Evolutionary conservation across 1,140 invertebrate genomes (phyloP), one percentile per base, ranked within the genome.

Genomic region (Zeugodacus cucurbitae): DNA sequence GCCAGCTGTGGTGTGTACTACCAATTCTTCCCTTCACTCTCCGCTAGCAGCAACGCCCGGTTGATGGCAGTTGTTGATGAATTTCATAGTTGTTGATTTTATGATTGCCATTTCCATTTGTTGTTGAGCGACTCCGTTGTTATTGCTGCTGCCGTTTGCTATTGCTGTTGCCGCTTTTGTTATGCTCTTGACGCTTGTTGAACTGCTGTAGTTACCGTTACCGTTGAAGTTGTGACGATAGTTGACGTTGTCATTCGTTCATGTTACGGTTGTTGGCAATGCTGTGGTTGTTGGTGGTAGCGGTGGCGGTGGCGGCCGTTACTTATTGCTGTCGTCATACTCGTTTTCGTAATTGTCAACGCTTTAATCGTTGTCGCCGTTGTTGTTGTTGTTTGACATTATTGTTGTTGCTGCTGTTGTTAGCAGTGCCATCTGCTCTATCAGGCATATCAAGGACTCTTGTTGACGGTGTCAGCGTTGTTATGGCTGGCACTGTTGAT

Each of bases 71-170:
- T 88, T 88, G 88, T 88, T 90, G 91, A 92, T 92, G 91, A 92
- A 91, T 92, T 92, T 92, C 91, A 92, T 92, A 92, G 91, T 91
- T 91, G 91, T 92, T 92, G 91, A 92, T 91, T 92, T 91, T 91
- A 92, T 92, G 91, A 91, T 92, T 92, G 91, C 90, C 90, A 89
- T 88, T 87, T 88, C 87, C 87, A 88, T 88, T 90, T 88, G 62
- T 86, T 86, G 87, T 22, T 87, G 78, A n/a, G n/a, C n/a, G n/a
- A 88, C 87, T 58, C 20, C 89, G 44, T 86, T 48, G 57, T 26
- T 62, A n/a, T 74, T 88, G 44, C 11, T 82, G 29, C 1, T 89
- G 64, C 22, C 22, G n/a, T 44, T 87, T 87, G 44, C 22, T 64
- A 6, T 32, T 89, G 58, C 22, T 54, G 14, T 67, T 88, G 70